A percentile compares a stretch with the other conserved stretches of the same genome.
phyloP scores from a whole-genome alignment of 1,140 invertebrate species.

The Hyles vespertilio region DNA sequence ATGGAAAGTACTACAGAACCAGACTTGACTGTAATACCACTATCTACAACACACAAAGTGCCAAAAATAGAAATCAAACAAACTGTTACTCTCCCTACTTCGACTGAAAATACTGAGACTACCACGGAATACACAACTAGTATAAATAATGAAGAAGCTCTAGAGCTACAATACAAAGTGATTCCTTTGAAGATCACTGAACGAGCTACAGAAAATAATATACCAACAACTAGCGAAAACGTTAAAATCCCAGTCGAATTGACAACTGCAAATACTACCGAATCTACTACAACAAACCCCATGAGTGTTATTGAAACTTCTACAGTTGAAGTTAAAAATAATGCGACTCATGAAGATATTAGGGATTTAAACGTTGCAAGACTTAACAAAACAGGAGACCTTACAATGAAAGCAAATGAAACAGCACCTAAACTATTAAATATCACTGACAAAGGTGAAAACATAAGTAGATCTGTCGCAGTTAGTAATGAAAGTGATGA shows the following conservation, averaged over 20 bases:
- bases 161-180: neutral
- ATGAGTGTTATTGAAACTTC: slow-evolving; percentile 8
- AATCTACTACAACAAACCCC: no score
- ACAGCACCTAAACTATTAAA: neutral
- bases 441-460: slow-evolving; percentile 6
- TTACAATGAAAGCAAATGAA: neutral
- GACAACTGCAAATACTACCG: neutral
- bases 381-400: no score
- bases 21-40: slow-evolving; percentile 62
- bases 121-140: slow-evolving; percentile 2
- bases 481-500: slow-evolving; percentile 31
- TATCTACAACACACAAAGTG: slow-evolving; percentile 48
- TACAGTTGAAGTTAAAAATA: slow-evolving; percentile 14
- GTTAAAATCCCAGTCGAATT: neutral
- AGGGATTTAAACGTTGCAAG: no score
- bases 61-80: slow-evolving; percentile 41
- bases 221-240: neutral
- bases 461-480: slow-evolving; percentile 24
- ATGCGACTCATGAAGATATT: neutral
- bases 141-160: neutral
- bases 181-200: neutral
- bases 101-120: slow-evolving; percentile 33
- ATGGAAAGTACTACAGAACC: slow-evolving; percentile 50
- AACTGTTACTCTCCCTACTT: slow-evolving; percentile 47
- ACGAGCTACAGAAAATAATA: neutral